Evolutionary conservation across 2,888 invertebrate genomes (phyloP).

Genomic region (Acronicta aceris): DNA sequence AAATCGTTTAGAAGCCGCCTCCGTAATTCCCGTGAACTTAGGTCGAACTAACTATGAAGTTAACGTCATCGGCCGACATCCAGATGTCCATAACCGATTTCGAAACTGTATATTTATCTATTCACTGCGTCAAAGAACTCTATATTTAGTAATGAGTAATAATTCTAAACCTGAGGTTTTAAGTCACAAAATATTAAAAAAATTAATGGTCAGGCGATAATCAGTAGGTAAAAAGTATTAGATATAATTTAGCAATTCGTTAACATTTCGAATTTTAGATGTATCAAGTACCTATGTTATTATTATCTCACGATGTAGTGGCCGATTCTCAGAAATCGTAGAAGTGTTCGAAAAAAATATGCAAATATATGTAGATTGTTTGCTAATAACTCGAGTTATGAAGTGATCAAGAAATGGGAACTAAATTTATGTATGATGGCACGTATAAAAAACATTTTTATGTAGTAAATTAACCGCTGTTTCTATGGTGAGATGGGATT

Average conservation of each 20-base stretch:
- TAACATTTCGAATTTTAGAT: constrained; percentile 27
- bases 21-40: constrained; percentile 32
- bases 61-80: constrained; percentile 61
- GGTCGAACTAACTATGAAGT: constrained; percentile 61
- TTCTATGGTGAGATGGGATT: constrained; percentile 8
- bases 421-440: constrained; percentile 19
- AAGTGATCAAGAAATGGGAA: constrained; percentile 23
- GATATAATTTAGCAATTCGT: constrained; percentile 22
- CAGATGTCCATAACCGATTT: constrained; percentile 77
- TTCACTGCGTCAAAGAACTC: constrained; percentile 64
- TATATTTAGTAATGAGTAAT: constrained; percentile 67
- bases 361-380: constrained; percentile 46
- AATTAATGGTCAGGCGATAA: constrained; percentile 20
- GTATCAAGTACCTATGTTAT: constrained; percentile 13
- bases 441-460: constrained; percentile 15
- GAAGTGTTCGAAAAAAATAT: constrained; percentile 30
- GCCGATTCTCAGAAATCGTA: constrained; percentile 25
- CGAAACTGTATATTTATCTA: constrained; percentile 66
- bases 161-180: constrained; percentile 11
- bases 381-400: constrained; percentile 38
- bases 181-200: constrained; percentile 11
- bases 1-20: not conserved
- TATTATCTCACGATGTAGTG: constrained; percentile 26
- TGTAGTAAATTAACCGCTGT: constrained; percentile 7
- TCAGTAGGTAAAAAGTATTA: constrained; percentile 26